Evolutionary conservation across 2,113 vertebrate genomes (phyloP), one percentile per base, ranked within the genome.

Genomic region (Diphyllodes magnificus): DNA sequence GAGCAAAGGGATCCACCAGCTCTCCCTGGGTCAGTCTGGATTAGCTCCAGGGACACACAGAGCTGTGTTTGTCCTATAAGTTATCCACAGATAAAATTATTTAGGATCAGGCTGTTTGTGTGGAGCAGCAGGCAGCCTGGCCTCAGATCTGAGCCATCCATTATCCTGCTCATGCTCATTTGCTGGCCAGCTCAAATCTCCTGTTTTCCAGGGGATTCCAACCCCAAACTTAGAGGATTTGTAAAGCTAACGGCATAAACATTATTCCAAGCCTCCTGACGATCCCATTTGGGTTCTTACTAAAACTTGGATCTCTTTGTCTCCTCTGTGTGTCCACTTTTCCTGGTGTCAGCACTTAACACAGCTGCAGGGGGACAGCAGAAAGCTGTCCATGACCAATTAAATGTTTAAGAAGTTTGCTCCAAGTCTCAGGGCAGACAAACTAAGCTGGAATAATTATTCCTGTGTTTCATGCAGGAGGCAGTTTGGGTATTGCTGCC

Each of bases 381-480:
- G 13, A 59, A 57, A 88, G 85, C 45, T 61, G 60, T 20, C 95
- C 82, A 86, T 95, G 98, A 92, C 97, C 88, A 95, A 98, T 95
- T 54, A 77, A 90, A 96, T 37, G 87, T 93, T 96, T 81, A 45
- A 87, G 78, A 92, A 85, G 87, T 93, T 96, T 92, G 92, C 85
- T 95, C 45, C 94, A 75, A 64, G 96, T 97, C 82, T 93, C 92
- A 44, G 94, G 95, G 97, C 97, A 98, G 96, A 97, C 96, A 79
- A 94, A 77, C 88, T 86, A 98, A 98, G 97, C 98, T 97, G 96
- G 79, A 97, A 96, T 98, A 96, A 98, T 98, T 97, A 96, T 88
- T 96, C 40, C 49, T 88, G 96, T 86, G 93, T 91, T 82, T 98
- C 98, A 96, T 97, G 86, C 96, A 81, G 57, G 92, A 90, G 96